Conservation (phyloP, 2,888 invertebrate genomes). For the Iselma pallidipennis region DNA sequence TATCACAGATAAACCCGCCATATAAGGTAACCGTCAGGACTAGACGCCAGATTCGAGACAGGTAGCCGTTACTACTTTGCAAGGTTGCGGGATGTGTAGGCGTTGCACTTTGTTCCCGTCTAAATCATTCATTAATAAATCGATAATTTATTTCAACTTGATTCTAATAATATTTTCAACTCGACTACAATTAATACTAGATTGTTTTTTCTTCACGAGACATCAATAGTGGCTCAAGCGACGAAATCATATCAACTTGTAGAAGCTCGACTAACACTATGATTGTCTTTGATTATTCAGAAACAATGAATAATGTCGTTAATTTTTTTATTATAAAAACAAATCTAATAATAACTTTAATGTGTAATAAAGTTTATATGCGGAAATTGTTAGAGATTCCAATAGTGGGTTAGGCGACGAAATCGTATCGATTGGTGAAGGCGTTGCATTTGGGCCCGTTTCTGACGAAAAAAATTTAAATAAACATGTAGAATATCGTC, state of each 20-base stretch:
- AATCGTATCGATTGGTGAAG: neutral
- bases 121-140: neutral
- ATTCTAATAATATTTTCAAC: no score
- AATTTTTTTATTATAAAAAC: no score
- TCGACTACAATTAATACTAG: no score
- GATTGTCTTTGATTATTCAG: no score
- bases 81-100: conserved; percentile 32
- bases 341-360: no score
- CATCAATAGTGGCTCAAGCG: neutral
- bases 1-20: conserved; percentile 22
- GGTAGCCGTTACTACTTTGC: conserved; percentile 37
- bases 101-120: conserved; percentile 11
- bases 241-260: neutral
- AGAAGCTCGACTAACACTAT: no score
- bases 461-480: conserved; percentile 2
- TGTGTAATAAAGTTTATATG: no score
- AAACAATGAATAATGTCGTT: no score
- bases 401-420: conserved; percentile 9
- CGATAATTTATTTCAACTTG: neutral
- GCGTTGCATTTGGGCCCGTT: neutral
- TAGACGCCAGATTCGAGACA: conserved; percentile 36
- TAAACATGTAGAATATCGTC: conserved; percentile 3
- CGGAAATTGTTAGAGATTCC: neutral
- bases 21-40: conserved; percentile 17
- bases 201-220: no score